Evolutionary conservation across 2,888 invertebrate species (phyloP).

Genomic region (Thera obeliscata): DNA sequence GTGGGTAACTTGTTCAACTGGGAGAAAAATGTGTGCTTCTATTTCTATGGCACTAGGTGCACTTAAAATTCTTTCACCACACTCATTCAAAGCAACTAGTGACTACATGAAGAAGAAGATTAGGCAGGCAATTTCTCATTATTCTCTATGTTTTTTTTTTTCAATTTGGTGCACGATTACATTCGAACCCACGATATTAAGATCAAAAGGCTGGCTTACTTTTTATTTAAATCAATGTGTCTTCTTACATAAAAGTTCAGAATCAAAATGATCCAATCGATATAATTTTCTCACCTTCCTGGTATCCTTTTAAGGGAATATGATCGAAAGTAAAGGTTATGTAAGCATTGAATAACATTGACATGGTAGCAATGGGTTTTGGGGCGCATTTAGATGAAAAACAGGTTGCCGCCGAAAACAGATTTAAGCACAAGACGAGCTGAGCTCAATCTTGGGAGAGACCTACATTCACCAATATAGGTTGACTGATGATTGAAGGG

Average conservation of each 20-base stretch:
- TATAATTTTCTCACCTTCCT: slow-evolving; percentile 30
- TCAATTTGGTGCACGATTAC: too few relatives aligned
- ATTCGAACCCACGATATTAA: too few relatives aligned
- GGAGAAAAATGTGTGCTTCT: background rate
- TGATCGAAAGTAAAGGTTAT: slow-evolving; percentile 31
- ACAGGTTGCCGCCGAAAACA: background rate
- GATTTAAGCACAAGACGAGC: too few relatives aligned
- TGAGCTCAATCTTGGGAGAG: too few relatives aligned
- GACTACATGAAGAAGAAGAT: too few relatives aligned
- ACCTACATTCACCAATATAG: too few relatives aligned
- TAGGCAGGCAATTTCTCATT: too few relatives aligned
- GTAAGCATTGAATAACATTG: slow-evolving; percentile 36
- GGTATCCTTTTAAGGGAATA: slow-evolving; percentile 33
- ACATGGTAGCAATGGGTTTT: slow-evolving; percentile 21
- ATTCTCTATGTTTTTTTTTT: too few relatives aligned
- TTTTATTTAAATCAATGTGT: background rate
- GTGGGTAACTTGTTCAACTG: background rate
- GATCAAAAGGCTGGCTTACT: background rate
- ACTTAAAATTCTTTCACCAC: too few relatives aligned
- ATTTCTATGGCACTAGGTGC: background rate
- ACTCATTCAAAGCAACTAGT: too few relatives aligned
- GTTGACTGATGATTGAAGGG: too few relatives aligned
- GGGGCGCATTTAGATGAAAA: slow-evolving; percentile 11
- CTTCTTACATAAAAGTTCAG: slow-evolving; percentile 9
- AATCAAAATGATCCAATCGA: slow-evolving; percentile 26